Evolutionary conservation across 2,888 invertebrate species (phyloP).

Genomic region (Ptycholaimellus sp.): DNA sequence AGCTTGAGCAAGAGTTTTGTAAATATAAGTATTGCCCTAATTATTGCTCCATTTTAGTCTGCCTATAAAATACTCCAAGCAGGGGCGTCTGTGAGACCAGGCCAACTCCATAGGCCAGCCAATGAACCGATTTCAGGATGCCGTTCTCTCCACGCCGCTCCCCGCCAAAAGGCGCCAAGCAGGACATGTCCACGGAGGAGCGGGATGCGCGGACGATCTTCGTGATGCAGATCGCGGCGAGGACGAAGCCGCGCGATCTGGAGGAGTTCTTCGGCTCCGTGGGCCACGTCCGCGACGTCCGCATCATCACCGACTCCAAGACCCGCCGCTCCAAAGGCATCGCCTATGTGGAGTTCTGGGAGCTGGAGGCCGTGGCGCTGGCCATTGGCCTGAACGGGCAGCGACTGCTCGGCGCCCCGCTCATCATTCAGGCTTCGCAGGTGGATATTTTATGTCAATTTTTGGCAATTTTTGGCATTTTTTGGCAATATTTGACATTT

Average conservation of each 20-base stretch:
- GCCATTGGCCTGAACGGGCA: slow-evolving; percentile 85
- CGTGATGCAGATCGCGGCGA: slow-evolving; percentile 52
- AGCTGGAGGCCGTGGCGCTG: slow-evolving; percentile 82
- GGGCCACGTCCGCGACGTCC: slow-evolving; percentile 79
- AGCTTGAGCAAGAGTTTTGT: no score
- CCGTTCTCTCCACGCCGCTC: slow-evolving; percentile 21
- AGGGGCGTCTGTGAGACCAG: no score
- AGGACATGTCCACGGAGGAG: slow-evolving; percentile 62
- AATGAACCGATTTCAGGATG: slow-evolving; percentile 21
- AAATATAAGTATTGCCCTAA: no score
- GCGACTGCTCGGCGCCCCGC: slow-evolving; percentile 74
- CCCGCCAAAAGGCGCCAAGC: slow-evolving; percentile 14
- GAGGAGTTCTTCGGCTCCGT: slow-evolving; percentile 94
- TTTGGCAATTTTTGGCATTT: no score
- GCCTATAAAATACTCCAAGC: no score
- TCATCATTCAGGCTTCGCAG: slow-evolving; percentile 62
- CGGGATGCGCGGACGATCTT: slow-evolving; percentile 94
- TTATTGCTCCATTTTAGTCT: no score
- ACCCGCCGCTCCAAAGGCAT: slow-evolving; percentile 95
- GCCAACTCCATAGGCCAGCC: no score
- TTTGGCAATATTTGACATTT: no score
- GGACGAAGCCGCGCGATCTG: slow-evolving; percentile 9
- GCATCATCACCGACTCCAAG: slow-evolving; percentile 93
- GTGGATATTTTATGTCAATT: no score
- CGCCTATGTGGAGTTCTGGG: slow-evolving; percentile 96